These are phyloP conservation scores for Hydropotes inermis DNA, from an alignment of 2,113 vertebrate species.

Conservation along the genomic window DNA sequence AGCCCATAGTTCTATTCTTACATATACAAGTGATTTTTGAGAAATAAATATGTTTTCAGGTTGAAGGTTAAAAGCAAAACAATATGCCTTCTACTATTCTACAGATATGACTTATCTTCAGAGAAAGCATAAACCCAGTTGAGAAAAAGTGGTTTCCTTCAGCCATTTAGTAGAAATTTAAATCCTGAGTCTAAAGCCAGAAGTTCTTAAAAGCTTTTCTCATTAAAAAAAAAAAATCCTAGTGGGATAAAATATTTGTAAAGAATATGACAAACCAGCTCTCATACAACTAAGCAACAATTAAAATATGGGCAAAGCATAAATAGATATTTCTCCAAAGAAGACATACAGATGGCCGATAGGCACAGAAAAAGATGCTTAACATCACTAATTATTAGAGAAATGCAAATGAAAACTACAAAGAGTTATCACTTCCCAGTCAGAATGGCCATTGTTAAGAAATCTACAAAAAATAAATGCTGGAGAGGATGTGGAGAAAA, in stretches of 20 bases:
- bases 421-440: neutral
- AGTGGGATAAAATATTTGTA: neutral
- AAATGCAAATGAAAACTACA: neutral
- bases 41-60: neutral
- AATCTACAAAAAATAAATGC: neutral
- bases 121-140: neutral
- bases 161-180: neutral
- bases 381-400: neutral
- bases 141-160: neutral
- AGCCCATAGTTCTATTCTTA: neutral
- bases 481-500: neutral
- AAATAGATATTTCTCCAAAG: neutral
- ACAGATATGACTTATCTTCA: neutral
- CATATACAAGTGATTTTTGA: neutral
- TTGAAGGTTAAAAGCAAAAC: neutral
- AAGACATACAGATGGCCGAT: neutral
- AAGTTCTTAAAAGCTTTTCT: neutral
- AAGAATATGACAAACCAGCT: neutral
- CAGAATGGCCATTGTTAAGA: neutral
- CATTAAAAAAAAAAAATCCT: neutral
- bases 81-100: neutral
- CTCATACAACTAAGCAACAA: neutral
- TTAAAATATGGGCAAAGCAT: neutral
- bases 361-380: neutral
- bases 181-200: neutral